Percentiles rank a stretch among this genome's conserved stretches.
Evolutionary conservation across 2,888 invertebrate species (phyloP).

Genomic region (Metellina segmentata): DNA sequence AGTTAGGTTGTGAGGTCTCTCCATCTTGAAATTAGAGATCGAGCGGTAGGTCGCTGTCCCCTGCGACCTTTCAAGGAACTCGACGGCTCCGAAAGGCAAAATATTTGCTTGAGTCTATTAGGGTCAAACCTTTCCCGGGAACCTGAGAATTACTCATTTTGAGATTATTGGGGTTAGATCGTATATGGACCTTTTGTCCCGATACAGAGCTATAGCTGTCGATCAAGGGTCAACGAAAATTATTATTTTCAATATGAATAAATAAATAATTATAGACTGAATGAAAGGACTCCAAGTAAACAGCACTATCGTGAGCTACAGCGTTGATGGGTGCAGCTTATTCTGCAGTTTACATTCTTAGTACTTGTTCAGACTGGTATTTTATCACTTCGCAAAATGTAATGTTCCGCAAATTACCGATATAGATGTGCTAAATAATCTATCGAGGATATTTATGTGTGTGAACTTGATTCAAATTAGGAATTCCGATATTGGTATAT

Average conservation of each 20-base stretch:
- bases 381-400: not conserved
- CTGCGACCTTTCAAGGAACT: slow-evolving; percentile 37
- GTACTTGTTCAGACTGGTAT: not conserved
- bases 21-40: not conserved
- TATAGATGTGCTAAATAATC: not conserved
- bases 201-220: slow-evolving; percentile 5
- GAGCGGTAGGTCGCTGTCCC: slow-evolving; percentile 6
- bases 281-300: not conserved
- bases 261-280: slow-evolving; percentile 19
- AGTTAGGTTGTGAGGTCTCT: not conserved
- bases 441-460: not conserved
- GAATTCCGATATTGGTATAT: no score
- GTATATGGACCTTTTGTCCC: slow-evolving; percentile 21
- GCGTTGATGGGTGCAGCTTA: not conserved
- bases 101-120: slow-evolving; percentile 40
- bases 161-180: slow-evolving; percentile 44
- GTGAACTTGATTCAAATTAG: no score
- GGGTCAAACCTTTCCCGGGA: slow-evolving; percentile 45
- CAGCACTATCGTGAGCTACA: not conserved
- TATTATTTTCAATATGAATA: slow-evolving; percentile 30
- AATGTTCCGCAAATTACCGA: no score
- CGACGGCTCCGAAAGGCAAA: slow-evolving; percentile 15
- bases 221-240: slow-evolving; percentile 37
- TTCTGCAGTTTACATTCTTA: not conserved
- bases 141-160: slow-evolving; percentile 21